Evolutionary conservation across 2,888 invertebrate species (phyloP), one percentile per base, ranked within the genome.

Genomic region (Deilephila porcellus): DNA sequence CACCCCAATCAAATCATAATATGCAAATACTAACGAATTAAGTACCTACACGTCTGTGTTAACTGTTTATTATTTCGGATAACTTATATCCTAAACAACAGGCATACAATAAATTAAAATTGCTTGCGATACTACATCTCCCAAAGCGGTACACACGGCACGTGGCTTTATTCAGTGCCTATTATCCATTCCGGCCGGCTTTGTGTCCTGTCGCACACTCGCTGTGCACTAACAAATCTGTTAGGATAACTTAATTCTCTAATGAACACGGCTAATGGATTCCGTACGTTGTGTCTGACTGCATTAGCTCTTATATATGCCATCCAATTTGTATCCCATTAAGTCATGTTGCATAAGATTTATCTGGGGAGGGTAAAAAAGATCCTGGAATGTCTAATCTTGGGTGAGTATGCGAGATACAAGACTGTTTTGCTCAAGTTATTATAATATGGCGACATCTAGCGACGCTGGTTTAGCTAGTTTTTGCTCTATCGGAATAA

Each of bases 101-200:
- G 45, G 14, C 14, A 14, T 45, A 37, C 37, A 45, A 45, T 14
- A 45, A 45, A 45, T 45, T 34, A 34, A 59, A 60, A 60, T 34
- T 14, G 32, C 29, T 53, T 72, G 20, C 19, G 20, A 29, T 73
- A 67, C 72, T 73, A n/a, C 4, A 67, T 60, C 29, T 67, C 56
- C 45, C 19, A 60, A 60, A 67, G 14, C 14, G 3, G 14, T 45
- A 45, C 14, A 64, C 37, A 52, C 14, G 52, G 14, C 20, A n/a
- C 19, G 14, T 45, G 71, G 32, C 32, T 70, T 64, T 75, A 63
- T 25, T 25, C 67, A 71, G 67, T 70, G 60, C 56, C 71, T 34
- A 73, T 79, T 79, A 82, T 76, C 81, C 79, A 77, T 80, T 78
- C 80, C 74, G 78, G 74, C 71, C 74, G 76, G 73, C 34, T 78